Evolutionary conservation across 2,797 vertebrate genomes (phyloP).

Genomic region (Spinus pinus): DNA sequence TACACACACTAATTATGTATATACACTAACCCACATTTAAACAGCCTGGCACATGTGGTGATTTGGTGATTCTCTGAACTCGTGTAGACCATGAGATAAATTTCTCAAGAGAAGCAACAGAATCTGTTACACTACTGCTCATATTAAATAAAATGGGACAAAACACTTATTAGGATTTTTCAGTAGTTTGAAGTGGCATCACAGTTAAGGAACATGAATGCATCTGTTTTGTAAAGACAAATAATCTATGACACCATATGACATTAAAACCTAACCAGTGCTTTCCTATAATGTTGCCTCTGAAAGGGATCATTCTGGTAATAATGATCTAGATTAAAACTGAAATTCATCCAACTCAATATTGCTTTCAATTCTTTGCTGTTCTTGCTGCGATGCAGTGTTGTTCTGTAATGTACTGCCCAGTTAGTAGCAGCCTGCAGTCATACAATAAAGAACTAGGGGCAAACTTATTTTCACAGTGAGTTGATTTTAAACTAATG

Average conservation of each 20-base stretch:
- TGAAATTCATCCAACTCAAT: background rate
- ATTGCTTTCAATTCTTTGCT: background rate
- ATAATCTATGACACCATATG: background rate
- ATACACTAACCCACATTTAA: background rate
- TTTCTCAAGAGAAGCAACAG: background rate
- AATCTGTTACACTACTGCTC: background rate
- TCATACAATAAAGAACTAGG: background rate
- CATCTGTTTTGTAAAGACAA: background rate
- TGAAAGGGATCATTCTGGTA: background rate
- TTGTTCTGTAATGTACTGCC: background rate
- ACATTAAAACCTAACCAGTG: background rate
- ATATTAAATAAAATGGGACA: background rate
- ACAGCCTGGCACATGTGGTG: background rate
- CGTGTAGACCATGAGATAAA: background rate
- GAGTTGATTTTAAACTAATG: constrained; percentile 55
- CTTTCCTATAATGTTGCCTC: background rate
- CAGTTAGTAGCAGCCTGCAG: background rate
- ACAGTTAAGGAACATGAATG: background rate
- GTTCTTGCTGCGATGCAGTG: background rate
- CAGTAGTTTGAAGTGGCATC: background rate
- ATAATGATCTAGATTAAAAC: background rate
- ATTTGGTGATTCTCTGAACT: background rate
- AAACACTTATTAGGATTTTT: background rate
- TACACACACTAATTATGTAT: background rate
- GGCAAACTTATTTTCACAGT: background rate